A percentile compares a stretch with the other conserved stretches of the same genome.
These are phyloP conservation scores for Pheosia gnoma DNA, from an alignment of 2,888 invertebrate genomes.

Conservation along the genomic window DNA sequence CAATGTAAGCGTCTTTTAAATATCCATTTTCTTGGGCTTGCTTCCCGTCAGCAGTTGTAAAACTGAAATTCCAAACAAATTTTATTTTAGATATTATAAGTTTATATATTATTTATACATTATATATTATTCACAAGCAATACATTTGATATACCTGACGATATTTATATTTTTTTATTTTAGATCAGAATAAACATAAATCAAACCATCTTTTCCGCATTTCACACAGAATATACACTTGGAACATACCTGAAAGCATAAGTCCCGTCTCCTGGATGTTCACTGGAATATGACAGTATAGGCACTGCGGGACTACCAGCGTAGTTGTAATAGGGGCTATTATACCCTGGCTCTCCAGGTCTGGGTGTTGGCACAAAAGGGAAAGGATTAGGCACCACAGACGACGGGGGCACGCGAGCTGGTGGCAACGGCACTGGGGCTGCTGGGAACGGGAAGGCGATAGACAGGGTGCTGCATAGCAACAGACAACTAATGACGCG, in stretches of 20 bases:
- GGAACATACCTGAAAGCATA: constrained; percentile 78
- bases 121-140: not conserved
- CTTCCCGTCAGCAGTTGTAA: constrained; percentile 90
- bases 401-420: constrained; percentile 13
- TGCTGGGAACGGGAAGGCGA: constrained; percentile 35
- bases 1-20: constrained; percentile 87
- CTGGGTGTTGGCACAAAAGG: constrained; percentile 30
- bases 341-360: constrained; percentile 45
- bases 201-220: no score
- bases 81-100: no score
- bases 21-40: constrained; percentile 91
- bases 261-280: constrained; percentile 84
- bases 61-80: constrained; percentile 80
- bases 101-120: no score
- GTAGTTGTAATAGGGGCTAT: constrained; percentile 59
- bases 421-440: constrained; percentile 20
- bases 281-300: constrained; percentile 80
- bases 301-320: constrained; percentile 68
- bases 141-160: no score
- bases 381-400: constrained; percentile 28
- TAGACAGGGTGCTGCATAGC: constrained; percentile 34
- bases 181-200: no score
- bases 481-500: constrained; percentile 33
- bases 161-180: no score
- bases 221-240: no score